Base-by-base conservation (phyloP, 2,888 invertebrate species). In the Macrophya alboannulata region DNA sequence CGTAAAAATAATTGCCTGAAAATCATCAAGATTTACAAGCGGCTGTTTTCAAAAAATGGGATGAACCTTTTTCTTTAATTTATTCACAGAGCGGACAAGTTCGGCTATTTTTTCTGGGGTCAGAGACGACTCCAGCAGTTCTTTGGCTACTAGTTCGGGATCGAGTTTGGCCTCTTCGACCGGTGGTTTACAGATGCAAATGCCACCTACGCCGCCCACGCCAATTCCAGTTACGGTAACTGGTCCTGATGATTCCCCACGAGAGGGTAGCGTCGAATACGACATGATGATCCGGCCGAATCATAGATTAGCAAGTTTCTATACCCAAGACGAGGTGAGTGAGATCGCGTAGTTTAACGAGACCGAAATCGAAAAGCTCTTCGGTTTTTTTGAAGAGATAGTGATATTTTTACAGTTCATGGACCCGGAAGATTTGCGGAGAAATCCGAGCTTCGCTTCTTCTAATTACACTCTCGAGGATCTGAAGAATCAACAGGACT, bases 71-170 rank as follows among this genome's bases (percentile, higher is more conserved):
- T 40, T 51, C n/a, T 76, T 45, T 48, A 2, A 48, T 45, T 37
- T 40, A 12, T 79, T 43, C 37, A 0, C 91, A 94, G 94, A 94
- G 89, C 93, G 93, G 21, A 90, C 93, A 86, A 93, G 93, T 87
- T 92, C 88, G 87, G 93, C 89, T 31, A 91, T 93, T 12, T 94
- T 94, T 87, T 93, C 94, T 37, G 92, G 93, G 51, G 91, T 94
- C 86, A 91, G 94, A 31, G 96, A 96, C 89, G 96, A 96, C 89
- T 96, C 96, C 5, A 92, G 96, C 84, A 96, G 95, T 89, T 96
- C 96, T 72, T 94, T 96, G 81, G 96, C 96, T 88, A 96, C 96
- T 84, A 95, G 95, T 90, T 96, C 96, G 0, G 91, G 91, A 82
- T 91, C 92, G 84, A 92, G 92, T 87, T 88, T 91, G 87, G 92